Evolutionary conservation across 1,140 invertebrate species (phyloP), one percentile per base, ranked within the genome.

Genomic region (Diuraphis noxia): DNA sequence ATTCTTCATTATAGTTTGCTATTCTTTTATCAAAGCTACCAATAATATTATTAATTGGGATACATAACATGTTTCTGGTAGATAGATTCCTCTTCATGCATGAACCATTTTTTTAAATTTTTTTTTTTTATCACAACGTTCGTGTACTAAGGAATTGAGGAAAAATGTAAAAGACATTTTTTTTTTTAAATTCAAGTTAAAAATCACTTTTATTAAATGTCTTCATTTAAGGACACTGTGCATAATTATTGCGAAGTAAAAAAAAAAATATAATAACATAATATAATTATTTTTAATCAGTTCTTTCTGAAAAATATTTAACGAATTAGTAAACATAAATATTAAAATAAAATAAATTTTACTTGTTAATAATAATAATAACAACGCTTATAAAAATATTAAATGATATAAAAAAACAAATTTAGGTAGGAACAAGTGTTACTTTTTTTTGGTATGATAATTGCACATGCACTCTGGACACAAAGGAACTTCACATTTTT

Each of bases 151-250:
- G 81, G 38, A 82, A 41, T 82, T 40, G 25, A 82, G 2, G 40
- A 82, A 82, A 82, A 41, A 82, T 82, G 21, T 17, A 82, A 41
- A 82, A 82, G 41, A 82, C 30, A 25, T 79, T 81, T 23, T 40
- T 40, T 81, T 81, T 82, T 82, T 82, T 82, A 41, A 41, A 13
- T 82, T 30, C 38, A 41, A 40, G 40, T 40, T 81, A 40, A 82
- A 82, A 82, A 82, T 82, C 38, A 41, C 38, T 82, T 82, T 82
- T 41, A 82, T 82, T 82, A 82, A 41, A 82, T 82, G 38, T 82
- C 81, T 25, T 82, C 40, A 82, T 41, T 30, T 82, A 40, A 41
- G 40, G 25, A 82, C 81, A 41, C 81, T 81, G 81, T 41, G 25
- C 38, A 79, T 36, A 79, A 79, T 79, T 79, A 56, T 30, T 56